Evolutionary conservation across 2,113 vertebrate genomes (phyloP), one percentile per base, ranked within the genome.

Genomic region (Parus major): DNA sequence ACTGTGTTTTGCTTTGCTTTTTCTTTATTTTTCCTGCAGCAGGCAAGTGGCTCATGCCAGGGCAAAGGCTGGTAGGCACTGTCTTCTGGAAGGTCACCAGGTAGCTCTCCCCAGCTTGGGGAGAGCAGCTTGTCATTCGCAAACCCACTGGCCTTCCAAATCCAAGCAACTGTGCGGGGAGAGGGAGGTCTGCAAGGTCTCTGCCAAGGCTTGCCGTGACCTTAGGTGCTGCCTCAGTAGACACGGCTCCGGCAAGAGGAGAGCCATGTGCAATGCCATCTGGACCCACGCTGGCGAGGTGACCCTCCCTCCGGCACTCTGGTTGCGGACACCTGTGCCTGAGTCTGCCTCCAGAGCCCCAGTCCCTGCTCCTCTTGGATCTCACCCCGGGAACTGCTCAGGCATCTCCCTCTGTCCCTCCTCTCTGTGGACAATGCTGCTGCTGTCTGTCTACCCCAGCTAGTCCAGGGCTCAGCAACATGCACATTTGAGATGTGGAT

Each of bases 201-300:
- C 72, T 95, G 96, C 92, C 95, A 97, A 95, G 94, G 83, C 86
- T 90, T 60, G 42, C 50, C 3, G 0, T 97, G 96, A 97, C 96
- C 96, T 97, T 97, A 96, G 96, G 94, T 97, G 95, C 83, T 96
- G 96, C 96, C 96, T 96, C 96, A 97, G 94, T 89, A 82, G 96
- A 81, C 92, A 96, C 3, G 7, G 82, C 92, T 88, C 69, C 0
- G 6, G 69, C 29, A 68, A 68, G 72, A 64, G 80, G 27, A 90
- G 80, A 95, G 94, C 91, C 96, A 97, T 95, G 92, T 97, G 96
- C 28, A 44, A 10, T 86, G 88, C 96, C 96, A 97, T 97, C 96
- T 97, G 96, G 92, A 82, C 60, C 68, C 88, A 95, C 2, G 15
- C 92, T 96, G 94, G 92, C 83, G 88, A 96, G 94, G 86, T 97